Conservation (phyloP, 2,888 invertebrate species). For the Kryphioiulus occultus region DNA sequence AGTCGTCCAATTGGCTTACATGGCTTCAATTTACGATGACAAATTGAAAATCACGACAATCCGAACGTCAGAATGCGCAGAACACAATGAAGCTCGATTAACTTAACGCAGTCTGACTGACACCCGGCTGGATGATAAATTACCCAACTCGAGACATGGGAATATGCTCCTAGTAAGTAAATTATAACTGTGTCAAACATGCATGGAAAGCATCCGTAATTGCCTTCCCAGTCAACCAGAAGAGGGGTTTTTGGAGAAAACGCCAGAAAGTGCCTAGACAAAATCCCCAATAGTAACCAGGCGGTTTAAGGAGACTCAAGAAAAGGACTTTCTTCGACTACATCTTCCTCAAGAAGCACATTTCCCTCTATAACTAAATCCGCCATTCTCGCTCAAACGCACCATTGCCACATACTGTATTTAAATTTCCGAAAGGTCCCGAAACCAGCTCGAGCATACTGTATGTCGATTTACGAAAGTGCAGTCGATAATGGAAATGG, state of each 20-base stretch:
- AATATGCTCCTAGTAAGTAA: neutral
- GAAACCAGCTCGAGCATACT: neutral
- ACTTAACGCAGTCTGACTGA: neutral
- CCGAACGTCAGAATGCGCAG: neutral
- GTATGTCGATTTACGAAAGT: neutral
- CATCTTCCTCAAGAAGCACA: neutral
- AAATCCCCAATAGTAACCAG: neutral
- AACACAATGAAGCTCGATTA: conserved; percentile 31
- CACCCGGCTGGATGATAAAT: neutral
- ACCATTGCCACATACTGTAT: neutral
- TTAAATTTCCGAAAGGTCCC: neutral
- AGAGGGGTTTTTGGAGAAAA: neutral
- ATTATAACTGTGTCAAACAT: neutral
- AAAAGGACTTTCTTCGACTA: neutral
- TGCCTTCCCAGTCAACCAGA: neutral
- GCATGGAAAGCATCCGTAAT: neutral
- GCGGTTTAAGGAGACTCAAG: too few relatives aligned
- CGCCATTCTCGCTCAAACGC: neutral
- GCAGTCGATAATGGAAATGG: neutral
- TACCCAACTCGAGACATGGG: neutral
- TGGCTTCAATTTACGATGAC: conserved; percentile 3
- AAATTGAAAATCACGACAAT: conserved; percentile 35
- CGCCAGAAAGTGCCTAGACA: too few relatives aligned
- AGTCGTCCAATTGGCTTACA: conserved; percentile 7
- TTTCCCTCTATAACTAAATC: neutral